A percentile compares a stretch with the other conserved stretches of the same genome.
Conservation (phyloP, 2,797 vertebrate genomes). For the Rousettus madagascariensis region DNA sequence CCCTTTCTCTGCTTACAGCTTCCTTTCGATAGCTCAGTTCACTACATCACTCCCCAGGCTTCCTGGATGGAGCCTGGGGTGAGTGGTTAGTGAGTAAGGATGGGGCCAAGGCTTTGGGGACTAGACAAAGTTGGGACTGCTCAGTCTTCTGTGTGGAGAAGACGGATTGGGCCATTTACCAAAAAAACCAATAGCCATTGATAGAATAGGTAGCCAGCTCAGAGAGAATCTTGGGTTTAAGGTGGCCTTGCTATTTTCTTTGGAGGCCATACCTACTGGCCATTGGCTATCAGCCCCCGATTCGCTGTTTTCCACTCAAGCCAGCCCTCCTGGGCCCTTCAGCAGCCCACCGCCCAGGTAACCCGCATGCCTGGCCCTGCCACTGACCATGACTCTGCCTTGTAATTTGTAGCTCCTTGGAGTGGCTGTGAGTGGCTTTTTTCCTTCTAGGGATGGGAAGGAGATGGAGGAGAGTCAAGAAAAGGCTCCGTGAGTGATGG, state of each 20-base stretch:
- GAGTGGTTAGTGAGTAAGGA: neutral
- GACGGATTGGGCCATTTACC: neutral
- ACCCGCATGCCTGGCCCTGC: neutral
- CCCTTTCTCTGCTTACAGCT: conserved; percentile 57
- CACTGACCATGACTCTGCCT: neutral
- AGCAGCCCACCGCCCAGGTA: neutral
- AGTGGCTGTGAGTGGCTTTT: conserved; percentile 82
- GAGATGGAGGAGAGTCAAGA: neutral
- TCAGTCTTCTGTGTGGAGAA: neutral
- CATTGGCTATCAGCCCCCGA: neutral
- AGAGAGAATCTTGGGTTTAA: neutral
- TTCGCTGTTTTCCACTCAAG: neutral
- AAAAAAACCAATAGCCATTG: neutral
- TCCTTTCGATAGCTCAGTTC: conserved; percentile 82
- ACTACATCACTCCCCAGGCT: conserved; percentile 43
- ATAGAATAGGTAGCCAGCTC: neutral
- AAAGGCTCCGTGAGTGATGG: neutral
- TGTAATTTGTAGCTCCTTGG: conserved; percentile 48
- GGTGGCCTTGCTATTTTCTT: neutral
- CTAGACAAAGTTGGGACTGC: neutral
- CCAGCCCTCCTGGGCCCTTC: neutral
- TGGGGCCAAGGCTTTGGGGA: neutral
- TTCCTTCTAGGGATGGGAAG: neutral
- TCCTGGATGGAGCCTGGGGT: neutral
- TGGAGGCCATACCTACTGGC: neutral